Evolutionary conservation across 2,113 vertebrate species (phyloP).

Genomic region (Tilapia sparmanii): DNA sequence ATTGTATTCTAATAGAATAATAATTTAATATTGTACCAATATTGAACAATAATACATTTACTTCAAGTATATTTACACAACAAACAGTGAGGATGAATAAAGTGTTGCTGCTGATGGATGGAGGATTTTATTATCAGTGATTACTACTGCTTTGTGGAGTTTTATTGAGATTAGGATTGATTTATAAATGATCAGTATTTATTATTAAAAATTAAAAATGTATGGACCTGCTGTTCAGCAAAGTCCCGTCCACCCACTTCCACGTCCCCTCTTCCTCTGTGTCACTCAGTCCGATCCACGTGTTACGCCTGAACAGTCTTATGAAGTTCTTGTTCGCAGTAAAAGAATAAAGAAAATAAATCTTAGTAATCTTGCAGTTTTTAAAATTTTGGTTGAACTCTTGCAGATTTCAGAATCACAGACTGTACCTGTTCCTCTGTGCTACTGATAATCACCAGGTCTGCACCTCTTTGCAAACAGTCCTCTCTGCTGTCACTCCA

Average conservation of each 20-base stretch:
- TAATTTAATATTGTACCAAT: background rate
- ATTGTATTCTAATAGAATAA: background rate
- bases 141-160: background rate
- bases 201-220: background rate
- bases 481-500: slow-evolving; percentile 15
- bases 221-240: background rate
- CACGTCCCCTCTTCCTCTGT: background rate
- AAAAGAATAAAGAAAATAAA: background rate
- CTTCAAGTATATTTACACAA: background rate
- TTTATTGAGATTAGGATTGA: background rate
- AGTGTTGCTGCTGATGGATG: background rate
- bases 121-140: background rate
- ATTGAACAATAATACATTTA: background rate
- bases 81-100: background rate
- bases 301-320: rapidly evolving
- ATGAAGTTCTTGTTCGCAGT: background rate
- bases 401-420: background rate
- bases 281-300: background rate
- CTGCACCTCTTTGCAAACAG: slow-evolving; percentile 12
- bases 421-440: slow-evolving; percentile 11
- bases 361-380: background rate
- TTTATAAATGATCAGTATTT: background rate
- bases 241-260: slow-evolving; percentile 2
- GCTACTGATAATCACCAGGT: slow-evolving; percentile 32
- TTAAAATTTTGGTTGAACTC: rapidly evolving